Evolutionary conservation across 2,113 vertebrate genomes (phyloP), one percentile per base, ranked within the genome.

Genomic region (Copsychus sechellarum): DNA sequence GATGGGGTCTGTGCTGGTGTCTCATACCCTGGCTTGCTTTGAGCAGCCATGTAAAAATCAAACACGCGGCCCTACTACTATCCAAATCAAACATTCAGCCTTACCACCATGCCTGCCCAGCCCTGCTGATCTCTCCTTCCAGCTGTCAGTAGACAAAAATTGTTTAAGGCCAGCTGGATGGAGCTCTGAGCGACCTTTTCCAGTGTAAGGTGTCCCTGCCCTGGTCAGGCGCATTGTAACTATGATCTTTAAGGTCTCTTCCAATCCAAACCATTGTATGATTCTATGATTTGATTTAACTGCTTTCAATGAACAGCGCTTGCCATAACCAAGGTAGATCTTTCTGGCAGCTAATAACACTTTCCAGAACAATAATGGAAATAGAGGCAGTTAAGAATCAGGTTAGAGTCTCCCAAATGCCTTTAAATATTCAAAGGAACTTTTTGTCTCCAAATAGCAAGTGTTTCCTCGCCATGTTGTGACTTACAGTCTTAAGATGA

Each of bases 51-150:
- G 2, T 14, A 20, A 20, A 65, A 57, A 56, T 23, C 25, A 34
- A 64, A 40, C 6, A 19, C 23, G 15, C 0, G 0, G 33, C 23
- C 33, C 4, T 78, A 15, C 14, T 26, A 33, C 48, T 17, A 3
- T 15, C 15, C 14, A 40, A 45, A 54, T 24, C 13, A 45, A 54
- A 33, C 11, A 1, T 13, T 11, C 1, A 24, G 31, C 45, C 38
- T 65, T 40, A 23, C 18, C 47, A 40, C 62, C 5, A 1, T 7
- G 14, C 36, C 45, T 6, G 4, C 54, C 28, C 42, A 62, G 70
- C 36, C 25, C 26, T 86, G 47, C 57, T 47, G 23, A 31, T 47
- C 58, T 64, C 50, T 42, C 2, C 3, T 58, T 76, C 56, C 70
- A 56, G 29, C 33, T 48, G 1, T 8, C 14, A 8, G 29, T 34